Evolutionary conservation across 2,888 invertebrate species (phyloP).

Genomic region (Acholoe squamosa): DNA sequence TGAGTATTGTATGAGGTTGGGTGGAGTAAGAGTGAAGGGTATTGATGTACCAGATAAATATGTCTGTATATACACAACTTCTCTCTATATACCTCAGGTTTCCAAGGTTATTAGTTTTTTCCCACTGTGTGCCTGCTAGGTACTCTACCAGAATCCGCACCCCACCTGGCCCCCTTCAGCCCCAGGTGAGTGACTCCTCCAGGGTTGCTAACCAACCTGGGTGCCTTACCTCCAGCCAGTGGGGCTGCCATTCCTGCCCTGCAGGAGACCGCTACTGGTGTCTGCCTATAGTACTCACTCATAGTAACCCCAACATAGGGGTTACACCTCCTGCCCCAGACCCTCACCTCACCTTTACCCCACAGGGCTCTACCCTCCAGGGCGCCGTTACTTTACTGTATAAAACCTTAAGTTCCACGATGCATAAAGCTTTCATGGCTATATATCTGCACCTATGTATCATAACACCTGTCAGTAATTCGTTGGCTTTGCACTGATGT

Average conservation of each 20-base stretch:
- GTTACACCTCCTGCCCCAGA: constrained; percentile 23
- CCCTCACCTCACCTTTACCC: constrained; percentile 23
- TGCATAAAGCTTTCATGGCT: no score
- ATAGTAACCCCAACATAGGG: constrained; percentile 43
- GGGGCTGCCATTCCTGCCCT: constrained; percentile 44
- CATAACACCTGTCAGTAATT: no score
- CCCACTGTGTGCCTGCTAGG: not conserved
- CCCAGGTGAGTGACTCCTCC: not conserved
- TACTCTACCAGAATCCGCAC: not conserved
- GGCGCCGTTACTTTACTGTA: not conserved
- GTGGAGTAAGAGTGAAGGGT: no score
- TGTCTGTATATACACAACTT: not conserved
- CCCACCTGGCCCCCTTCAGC: not conserved
- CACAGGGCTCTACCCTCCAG: not conserved
- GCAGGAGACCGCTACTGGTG: constrained; percentile 23
- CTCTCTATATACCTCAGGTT: not conserved
- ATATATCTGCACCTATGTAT: no score
- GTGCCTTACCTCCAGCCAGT: not conserved
- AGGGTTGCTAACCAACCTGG: constrained; percentile 35
- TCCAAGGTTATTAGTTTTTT: constrained; percentile 24
- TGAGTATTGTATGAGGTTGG: not conserved
- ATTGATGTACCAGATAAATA: constrained; percentile 12
- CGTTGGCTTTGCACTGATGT: no score
- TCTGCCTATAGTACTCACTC: constrained; percentile 47
- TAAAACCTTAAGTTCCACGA: no score